Base-by-base conservation (phyloP, 2,797 vertebrate species). In the Sebastes baramenuke region DNA sequence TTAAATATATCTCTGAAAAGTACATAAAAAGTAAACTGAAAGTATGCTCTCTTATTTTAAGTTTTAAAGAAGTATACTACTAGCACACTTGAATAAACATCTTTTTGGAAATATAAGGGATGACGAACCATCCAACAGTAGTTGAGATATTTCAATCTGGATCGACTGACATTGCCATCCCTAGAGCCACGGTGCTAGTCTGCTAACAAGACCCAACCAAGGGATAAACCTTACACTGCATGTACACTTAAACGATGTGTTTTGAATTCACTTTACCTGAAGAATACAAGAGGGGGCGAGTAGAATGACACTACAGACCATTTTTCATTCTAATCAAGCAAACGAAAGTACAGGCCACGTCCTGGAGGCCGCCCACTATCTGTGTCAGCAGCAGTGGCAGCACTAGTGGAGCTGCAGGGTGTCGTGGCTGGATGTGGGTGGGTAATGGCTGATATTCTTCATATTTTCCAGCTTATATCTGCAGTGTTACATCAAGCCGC, bases 401-500 rank as follows among this genome's bases (percentile, higher is more conserved):
- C 72, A 73, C 58, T 13, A 18, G 22, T 8, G 5, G 60, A 77
- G 79, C 82, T 79, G 81, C 83, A 75, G 83, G 88, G 54, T 64
- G 76, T 72, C n/a, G 72, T 74, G 75, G 54, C 78, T 80, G 73
- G 34, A 83, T 59, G 92, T 89, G 80, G 89, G 84, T 54, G 83
- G 72, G 55, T 85, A 87, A 92, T 82, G 62, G 68, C 87, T 96
- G 95, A 54, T 94, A 96, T 71, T 96, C 94, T 77, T 87, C 70
- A 83, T 67, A 75, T 81, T 87, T 87, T 79, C 71, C 75, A 80
- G 52, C 70, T 85, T 77, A 8, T 46, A 77, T 88, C 87, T 84
- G 67, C 88, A 70, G 71, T 1, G 38, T 82, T 69, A 67, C 74
- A 80, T 83, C 42, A 79, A 83, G 65, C 83, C 2, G 69, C 81